These are phyloP conservation scores for Euzetes globulus DNA, from an alignment of 2,888 invertebrate species.

Conservation along the genomic window DNA sequence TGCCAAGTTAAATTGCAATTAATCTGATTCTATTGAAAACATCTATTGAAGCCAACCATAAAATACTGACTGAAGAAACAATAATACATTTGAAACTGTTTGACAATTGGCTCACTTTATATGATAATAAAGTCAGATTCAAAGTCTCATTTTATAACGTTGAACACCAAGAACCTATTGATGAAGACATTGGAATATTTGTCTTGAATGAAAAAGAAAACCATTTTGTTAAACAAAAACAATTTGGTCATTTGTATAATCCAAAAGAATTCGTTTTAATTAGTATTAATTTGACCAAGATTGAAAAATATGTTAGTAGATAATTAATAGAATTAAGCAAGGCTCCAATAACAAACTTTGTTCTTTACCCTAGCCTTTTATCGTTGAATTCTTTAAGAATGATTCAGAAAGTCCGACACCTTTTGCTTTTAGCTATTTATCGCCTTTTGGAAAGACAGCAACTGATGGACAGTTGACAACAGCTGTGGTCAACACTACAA, in stretches of 20 bases:
- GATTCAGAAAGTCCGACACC: not conserved
- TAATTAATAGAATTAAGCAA: not conserved
- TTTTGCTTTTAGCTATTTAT: not conserved
- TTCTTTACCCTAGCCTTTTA: not conserved
- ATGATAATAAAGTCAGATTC: not conserved
- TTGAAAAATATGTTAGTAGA: not conserved
- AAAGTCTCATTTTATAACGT: not conserved
- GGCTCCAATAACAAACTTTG: too few relatives aligned
- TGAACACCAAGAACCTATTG: not conserved
- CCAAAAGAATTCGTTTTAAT: constrained; percentile 58
- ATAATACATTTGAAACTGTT: constrained; percentile 14
- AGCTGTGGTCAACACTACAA: not conserved
- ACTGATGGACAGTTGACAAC: not conserved
- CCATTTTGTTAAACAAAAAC: constrained; percentile 62
- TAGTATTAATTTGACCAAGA: not conserved
- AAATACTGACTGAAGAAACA: not conserved
- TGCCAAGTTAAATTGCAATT: too few relatives aligned
- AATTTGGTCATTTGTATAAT: constrained; percentile 70
- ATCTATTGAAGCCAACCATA: not conserved
- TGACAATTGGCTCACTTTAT: not conserved
- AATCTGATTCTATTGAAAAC: too few relatives aligned
- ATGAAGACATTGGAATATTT: constrained; percentile 24
- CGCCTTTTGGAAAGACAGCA: not conserved
- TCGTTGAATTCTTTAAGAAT: not conserved
- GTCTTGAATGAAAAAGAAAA: constrained; percentile 61